Percentiles rank a stretch among this genome's conserved stretches.
Evolutionary conservation across 2,797 vertebrate genomes (phyloP).

Genomic region (Falco cherrug): DNA sequence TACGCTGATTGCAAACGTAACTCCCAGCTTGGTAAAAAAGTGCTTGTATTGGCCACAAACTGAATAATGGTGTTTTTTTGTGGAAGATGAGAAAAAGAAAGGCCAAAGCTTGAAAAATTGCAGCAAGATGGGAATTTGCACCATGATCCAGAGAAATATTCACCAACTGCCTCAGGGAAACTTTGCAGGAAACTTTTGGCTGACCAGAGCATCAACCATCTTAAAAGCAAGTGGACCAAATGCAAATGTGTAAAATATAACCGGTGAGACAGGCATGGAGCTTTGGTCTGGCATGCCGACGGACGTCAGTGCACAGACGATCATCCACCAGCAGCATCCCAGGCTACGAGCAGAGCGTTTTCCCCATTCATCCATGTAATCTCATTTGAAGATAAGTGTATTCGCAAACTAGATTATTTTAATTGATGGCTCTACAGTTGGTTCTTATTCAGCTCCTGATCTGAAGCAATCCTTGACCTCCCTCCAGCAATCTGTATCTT

Average conservation of each 20-base stretch:
- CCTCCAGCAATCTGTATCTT: neutral
- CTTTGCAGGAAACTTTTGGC: neutral
- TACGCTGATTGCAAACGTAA: neutral
- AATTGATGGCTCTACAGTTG: slow-evolving; percentile 18
- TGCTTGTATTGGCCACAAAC: neutral
- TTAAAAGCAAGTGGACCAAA: neutral
- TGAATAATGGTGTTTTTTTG: neutral
- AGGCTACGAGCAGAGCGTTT: neutral
- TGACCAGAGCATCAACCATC: neutral
- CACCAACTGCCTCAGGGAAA: neutral
- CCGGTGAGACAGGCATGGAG: accelerated
- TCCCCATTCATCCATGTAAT: slow-evolving; percentile 8
- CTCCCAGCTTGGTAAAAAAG: neutral
- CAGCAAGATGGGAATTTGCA: neutral
- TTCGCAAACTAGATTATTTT: slow-evolving; percentile 34
- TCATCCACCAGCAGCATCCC: neutral
- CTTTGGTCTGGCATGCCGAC: neutral
- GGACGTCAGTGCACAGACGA: neutral
- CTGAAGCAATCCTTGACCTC: slow-evolving; percentile 8
- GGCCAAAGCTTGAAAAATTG: neutral
- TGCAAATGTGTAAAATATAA: neutral
- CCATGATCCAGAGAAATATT: accelerated
- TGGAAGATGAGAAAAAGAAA: neutral
- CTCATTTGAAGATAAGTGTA: neutral
- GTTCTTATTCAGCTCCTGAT: neutral